phyloP scores from a whole-genome alignment of 2,113 vertebrate species.

The Choloepus hoffmanni region DNA sequence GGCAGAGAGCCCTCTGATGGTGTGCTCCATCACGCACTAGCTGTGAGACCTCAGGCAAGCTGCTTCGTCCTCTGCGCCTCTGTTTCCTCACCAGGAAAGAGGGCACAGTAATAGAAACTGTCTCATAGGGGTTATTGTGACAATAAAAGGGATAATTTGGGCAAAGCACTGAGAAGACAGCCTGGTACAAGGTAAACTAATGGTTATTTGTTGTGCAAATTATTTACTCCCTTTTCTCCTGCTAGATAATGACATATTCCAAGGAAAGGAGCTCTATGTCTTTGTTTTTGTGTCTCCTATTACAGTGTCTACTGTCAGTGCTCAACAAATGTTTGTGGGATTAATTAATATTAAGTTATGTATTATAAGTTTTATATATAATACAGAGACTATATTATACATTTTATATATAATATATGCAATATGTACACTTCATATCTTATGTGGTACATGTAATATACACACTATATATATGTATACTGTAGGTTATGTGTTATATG shows the following conservation, averaged over 20 bases:
- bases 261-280: not conserved
- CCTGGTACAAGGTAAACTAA: not conserved
- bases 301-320: not conserved
- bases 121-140: not conserved
- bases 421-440: not conserved
- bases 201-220: not conserved
- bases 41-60: not conserved
- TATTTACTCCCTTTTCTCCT: not conserved
- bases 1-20: not conserved
- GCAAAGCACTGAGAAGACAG: not conserved
- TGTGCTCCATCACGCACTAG: not conserved
- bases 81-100: not conserved
- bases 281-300: not conserved
- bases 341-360: not conserved
- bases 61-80: not conserved
- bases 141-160: not conserved
- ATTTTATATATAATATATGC: not conserved
- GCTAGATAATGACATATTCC: not conserved
- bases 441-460: not conserved
- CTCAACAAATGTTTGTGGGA: slow-evolving; percentile 41
- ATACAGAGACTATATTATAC: too few species aligned
- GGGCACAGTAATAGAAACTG: fast-evolving
- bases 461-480: not conserved
- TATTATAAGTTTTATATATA: not conserved
- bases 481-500: not conserved